Evolutionary conservation across 2,888 invertebrate genomes (phyloP), one percentile per base, ranked within the genome.

Genomic region (Dastarcus helophoroides): DNA sequence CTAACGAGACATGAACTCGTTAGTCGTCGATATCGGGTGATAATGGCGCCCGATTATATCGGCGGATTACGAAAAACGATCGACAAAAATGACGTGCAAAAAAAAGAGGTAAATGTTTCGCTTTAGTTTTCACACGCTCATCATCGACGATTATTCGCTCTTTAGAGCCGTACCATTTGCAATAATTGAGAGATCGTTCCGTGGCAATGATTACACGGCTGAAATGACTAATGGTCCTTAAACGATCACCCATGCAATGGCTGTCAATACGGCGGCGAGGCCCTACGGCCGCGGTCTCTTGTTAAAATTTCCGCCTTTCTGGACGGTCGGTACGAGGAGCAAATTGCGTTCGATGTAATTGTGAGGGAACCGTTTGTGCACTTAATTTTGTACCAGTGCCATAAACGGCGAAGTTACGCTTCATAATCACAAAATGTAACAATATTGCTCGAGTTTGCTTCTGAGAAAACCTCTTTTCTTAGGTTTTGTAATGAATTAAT

Each of bases 181-280:
- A 41, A 42, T 42, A 44, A 44, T 44, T 44, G 44, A 44, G 44
- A 44, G 44, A 44, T 44, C 44, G 41, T 42, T 39, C 33, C 37
- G 41, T 39, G 41, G 39, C 41, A 40, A 41, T 44, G 43, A 42
- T 42, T 43, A 46, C 37, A 44, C 37, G 41, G 44, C 37, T 37
- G 38, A 43, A 43, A 46, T 46, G 46, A 46, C 45, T 46, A 46
- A 46, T 46, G 45, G 44, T 37, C 36, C 39, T 35, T 46, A 45
- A 45, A 45, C 41, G 44, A 39, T 41, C 41, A 24, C 33, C 33
- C 33, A 31, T 36, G 32, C 29, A 13, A 26, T 12, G 29, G 29
- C 33, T 33, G 33, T 33, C 36, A 37, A 36, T 29, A 28, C 21
- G 16, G 15, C 22, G n/a, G 38, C 26, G 31, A 35, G 36, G 44